Percentiles rank a stretch among this genome's conserved stretches.
These are phyloP conservation scores for Caenorhabditis latens DNA, from an alignment of 1,140 invertebrate species.

Conservation along the genomic window DNA sequence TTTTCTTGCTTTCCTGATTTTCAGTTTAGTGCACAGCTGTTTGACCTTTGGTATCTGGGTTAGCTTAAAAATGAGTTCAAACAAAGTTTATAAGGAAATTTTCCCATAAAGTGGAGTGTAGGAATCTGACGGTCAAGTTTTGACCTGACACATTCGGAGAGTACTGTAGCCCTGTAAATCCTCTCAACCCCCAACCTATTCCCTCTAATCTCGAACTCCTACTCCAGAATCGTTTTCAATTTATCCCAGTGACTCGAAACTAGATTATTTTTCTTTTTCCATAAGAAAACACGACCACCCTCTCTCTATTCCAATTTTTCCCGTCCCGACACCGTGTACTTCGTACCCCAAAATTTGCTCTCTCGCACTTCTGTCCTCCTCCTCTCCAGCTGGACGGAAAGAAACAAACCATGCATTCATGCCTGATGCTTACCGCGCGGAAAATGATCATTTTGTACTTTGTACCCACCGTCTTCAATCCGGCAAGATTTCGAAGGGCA, in stretches of 20 bases:
- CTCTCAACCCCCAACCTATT: too few relatives aligned
- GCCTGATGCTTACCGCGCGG: constrained; percentile 24
- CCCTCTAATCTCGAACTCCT: too few relatives aligned
- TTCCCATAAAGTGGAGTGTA: too few relatives aligned
- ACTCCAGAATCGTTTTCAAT: too few relatives aligned
- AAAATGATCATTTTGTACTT: constrained; percentile 46
- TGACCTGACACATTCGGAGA: too few relatives aligned
- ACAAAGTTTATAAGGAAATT: too few relatives aligned
- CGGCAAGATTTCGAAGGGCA: not conserved
- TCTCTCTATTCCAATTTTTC: not conserved
- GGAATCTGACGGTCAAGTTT: too few relatives aligned
- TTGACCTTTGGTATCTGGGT: too few relatives aligned
- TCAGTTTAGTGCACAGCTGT: too few relatives aligned
- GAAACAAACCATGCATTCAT: not conserved
- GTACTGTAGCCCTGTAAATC: too few relatives aligned
- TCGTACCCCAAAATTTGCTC: constrained; percentile 31
- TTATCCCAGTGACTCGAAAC: not conserved
- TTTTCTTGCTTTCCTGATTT: too few relatives aligned
- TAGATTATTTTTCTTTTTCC: not conserved
- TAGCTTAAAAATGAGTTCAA: too few relatives aligned
- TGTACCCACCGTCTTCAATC: not conserved
- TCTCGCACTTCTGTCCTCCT: not conserved
- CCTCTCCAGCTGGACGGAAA: constrained; percentile 1
- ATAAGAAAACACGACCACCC: not conserved
- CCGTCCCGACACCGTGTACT: constrained; percentile 4